Evolutionary conservation across 2,888 invertebrate genomes (phyloP).

Genomic region (Eristalinus sepulchralis): DNA sequence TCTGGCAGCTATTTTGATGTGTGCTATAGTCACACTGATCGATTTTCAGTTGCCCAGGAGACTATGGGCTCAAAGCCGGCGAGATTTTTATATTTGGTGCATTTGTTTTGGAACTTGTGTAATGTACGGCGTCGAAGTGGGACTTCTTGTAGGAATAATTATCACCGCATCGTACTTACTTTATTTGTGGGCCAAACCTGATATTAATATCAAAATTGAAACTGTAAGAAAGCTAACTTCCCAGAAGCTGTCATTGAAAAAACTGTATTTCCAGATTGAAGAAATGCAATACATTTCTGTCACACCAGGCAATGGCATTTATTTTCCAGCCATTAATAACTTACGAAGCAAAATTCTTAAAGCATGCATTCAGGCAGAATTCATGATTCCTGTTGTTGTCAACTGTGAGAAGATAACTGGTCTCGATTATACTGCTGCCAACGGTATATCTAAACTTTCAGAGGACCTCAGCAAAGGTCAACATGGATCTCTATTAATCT

Average conservation of each 20-base stretch:
- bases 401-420: constrained; percentile 86
- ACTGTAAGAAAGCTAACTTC: constrained; percentile 72
- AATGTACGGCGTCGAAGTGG: constrained; percentile 88
- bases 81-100: constrained; percentile 85
- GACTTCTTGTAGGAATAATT: constrained; percentile 87
- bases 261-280: constrained; percentile 79
- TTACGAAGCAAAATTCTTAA: constrained; percentile 83
- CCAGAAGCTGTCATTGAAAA: not conserved
- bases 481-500: constrained; percentile 76
- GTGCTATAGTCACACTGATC: constrained; percentile 86
- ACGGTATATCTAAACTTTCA: constrained; percentile 80
- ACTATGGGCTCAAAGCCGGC: constrained; percentile 84
- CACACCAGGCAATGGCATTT: constrained; percentile 86
- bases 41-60: constrained; percentile 82
- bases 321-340: constrained; percentile 88
- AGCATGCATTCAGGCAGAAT: constrained; percentile 81
- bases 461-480: constrained; percentile 75
- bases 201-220: constrained; percentile 77
- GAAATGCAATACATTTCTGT: constrained; percentile 83
- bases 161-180: constrained; percentile 85
- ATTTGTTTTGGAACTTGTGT: constrained; percentile 87
- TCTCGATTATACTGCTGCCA: constrained; percentile 87
- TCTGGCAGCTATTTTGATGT: constrained; percentile 93
- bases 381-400: constrained; percentile 83
- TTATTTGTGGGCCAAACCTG: constrained; percentile 86